phyloP scores from a whole-genome alignment of 2,113 vertebrate genomes.

The Tamias sibiricus region DNA sequence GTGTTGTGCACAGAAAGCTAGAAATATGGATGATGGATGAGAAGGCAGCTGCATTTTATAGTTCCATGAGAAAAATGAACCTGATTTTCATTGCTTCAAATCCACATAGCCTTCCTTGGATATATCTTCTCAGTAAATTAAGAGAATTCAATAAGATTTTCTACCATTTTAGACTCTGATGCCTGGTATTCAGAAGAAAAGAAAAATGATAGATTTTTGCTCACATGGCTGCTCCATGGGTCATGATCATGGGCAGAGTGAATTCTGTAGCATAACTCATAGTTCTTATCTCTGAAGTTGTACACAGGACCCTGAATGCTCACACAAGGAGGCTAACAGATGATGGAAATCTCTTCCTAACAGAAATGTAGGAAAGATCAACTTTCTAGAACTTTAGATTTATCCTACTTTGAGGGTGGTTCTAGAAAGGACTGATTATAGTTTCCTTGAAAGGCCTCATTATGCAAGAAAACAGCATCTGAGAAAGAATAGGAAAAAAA shows the following conservation, averaged over 20 bases:
- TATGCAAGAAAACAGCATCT: not conserved
- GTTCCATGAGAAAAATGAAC: constrained; percentile 42
- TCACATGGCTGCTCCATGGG: not conserved
- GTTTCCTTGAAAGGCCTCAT: not conserved
- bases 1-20: not conserved
- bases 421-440: not conserved
- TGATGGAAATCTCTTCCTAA: not conserved
- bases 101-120: not conserved
- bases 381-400: constrained; percentile 23
- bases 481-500: not conserved
- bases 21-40: not conserved
- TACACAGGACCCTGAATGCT: not conserved
- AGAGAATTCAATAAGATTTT: constrained; percentile 14
- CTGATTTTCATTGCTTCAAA: constrained; percentile 42
- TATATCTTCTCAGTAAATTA: not conserved
- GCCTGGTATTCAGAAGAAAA: not conserved
- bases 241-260: not conserved
- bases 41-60: not conserved
- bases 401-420: not conserved
- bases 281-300: not conserved
- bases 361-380: not conserved
- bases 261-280: not conserved
- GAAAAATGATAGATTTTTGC: not conserved
- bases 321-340: not conserved
- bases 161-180: not conserved